These are phyloP conservation scores for Lepas anatifera DNA, from an alignment of 2,888 invertebrate species.

Conservation along the genomic window DNA sequence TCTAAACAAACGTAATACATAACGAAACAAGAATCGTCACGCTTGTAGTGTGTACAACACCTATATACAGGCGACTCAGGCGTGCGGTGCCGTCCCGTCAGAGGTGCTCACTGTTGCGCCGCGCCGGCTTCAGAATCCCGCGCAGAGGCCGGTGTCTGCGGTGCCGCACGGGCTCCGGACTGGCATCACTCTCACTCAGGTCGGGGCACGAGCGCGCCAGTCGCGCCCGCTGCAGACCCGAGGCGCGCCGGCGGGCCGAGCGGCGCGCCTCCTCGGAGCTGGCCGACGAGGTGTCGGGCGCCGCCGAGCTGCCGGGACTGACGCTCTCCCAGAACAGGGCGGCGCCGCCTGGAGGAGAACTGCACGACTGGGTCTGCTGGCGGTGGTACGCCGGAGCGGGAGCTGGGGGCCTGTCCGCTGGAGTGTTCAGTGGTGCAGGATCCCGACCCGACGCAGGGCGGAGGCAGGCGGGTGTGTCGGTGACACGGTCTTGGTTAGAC, in stretches of 20 bases:
- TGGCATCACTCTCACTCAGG: constrained; percentile 1
- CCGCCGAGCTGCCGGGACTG: background rate
- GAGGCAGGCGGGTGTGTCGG: too few relatives aligned
- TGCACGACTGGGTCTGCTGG: background rate
- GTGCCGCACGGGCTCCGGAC: background rate
- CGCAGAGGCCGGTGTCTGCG: background rate
- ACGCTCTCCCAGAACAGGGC: too few relatives aligned
- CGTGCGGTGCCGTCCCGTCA: too few relatives aligned
- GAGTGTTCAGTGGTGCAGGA: background rate
- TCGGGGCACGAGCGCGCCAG: constrained; percentile 1
- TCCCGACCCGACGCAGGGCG: too few relatives aligned
- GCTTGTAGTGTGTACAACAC: too few relatives aligned
- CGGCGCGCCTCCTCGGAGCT: background rate
- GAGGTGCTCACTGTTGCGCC: background rate
- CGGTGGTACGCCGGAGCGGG: background rate
- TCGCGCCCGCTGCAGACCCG: background rate
- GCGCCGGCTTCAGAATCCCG: background rate
- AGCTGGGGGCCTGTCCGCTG: background rate
- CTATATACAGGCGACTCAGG: background rate
- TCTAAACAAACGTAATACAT: too few relatives aligned
- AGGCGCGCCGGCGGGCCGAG: background rate
- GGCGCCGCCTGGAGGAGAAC: background rate
- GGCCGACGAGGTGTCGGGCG: background rate
- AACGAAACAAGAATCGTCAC: too few relatives aligned
- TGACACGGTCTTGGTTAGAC: too few relatives aligned